Conservation (phyloP, 2,797 vertebrate species). For the Anisognathus igniventris region DNA sequence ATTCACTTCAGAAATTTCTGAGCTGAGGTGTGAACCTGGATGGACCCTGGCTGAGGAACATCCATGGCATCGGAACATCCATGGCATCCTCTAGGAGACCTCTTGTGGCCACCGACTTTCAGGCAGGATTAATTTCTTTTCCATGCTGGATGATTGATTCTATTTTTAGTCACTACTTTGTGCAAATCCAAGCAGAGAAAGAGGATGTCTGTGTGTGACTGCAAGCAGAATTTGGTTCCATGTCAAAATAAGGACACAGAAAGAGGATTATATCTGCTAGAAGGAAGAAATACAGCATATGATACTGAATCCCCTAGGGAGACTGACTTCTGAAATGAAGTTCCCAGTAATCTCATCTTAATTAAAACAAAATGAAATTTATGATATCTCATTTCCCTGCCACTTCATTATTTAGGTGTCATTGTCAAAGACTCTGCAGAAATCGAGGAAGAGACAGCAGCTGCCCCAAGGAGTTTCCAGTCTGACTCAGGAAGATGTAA, state of each 20-base stretch:
- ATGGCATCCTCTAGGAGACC: not conserved
- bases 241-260: slow-evolving; percentile 14
- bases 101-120: not conserved
- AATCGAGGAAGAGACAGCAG: not conserved
- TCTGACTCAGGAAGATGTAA: not conserved
- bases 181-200: slow-evolving; percentile 32
- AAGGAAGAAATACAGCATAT: not conserved
- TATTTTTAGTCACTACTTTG: slow-evolving; percentile 20
- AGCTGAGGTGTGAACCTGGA: not conserved
- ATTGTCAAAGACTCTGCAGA: not conserved
- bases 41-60: not conserved
- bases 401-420: slow-evolving; percentile 25
- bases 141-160: slow-evolving; percentile 5
- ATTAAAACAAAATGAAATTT: slow-evolving; percentile 59
- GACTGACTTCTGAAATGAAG: slow-evolving; percentile 6
- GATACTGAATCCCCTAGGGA: slow-evolving; percentile 5
- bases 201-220: not conserved
- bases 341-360: slow-evolving; percentile 43
- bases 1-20: not conserved
- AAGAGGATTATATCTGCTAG: slow-evolving; percentile 33
- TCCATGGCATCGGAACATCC: not conserved
- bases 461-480: not conserved
- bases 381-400: not conserved
- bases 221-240: slow-evolving; percentile 13
- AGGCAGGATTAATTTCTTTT: not conserved